Base-by-base conservation (phyloP, 2,113 vertebrate species). In the Eptatretus burgeri region DNA sequence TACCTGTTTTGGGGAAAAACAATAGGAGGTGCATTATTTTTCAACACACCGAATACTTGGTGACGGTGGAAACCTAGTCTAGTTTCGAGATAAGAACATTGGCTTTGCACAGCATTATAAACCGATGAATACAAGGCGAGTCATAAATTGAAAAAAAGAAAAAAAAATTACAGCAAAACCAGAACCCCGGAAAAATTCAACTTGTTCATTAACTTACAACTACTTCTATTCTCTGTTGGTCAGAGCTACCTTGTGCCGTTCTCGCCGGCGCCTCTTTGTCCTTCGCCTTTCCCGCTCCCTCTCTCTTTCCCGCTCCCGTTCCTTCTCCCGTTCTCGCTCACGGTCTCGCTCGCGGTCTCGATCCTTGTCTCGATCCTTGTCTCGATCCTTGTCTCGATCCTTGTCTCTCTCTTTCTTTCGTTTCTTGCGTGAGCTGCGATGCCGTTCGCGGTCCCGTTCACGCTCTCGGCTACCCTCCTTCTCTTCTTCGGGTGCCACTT, bases 231-330 rank as follows among this genome's bases (percentile, higher is more conserved):
- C 27, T 41, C 27, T 41, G 27, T 41, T 7, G 3, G 27, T 7
- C 27, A 41, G 27, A 41, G 27, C 27, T 41, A 41, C 27, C 27
- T 41, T 41, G 27, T 41, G 27, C 7, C 27, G 27, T 52, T 18
- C 63, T 52, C 74, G 72, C 69, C 88, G 85, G 76, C 87, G 91
- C 71, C 91, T 83, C 66, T 87, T 88, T n/a, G 85, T 88, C 74
- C 83, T 93, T 73, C 74, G 83, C 75, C 79, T 94, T 71, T 81
- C 82, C 67, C 70, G 77, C 68, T 87, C 83, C 12, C 82, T 69
- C 68, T 93, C 85, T 69, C 79, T 93, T 71, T 81, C 82, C 67
- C 70, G 77, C 68, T 87, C 83, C 12, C 82, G 69, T 67, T 93
- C 89, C 74, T 81, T 76, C 64, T 83, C 76, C 67, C 70, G 77